phyloP scores from a whole-genome alignment of 2,797 vertebrate species.

The Semaprochilodus insignis region DNA sequence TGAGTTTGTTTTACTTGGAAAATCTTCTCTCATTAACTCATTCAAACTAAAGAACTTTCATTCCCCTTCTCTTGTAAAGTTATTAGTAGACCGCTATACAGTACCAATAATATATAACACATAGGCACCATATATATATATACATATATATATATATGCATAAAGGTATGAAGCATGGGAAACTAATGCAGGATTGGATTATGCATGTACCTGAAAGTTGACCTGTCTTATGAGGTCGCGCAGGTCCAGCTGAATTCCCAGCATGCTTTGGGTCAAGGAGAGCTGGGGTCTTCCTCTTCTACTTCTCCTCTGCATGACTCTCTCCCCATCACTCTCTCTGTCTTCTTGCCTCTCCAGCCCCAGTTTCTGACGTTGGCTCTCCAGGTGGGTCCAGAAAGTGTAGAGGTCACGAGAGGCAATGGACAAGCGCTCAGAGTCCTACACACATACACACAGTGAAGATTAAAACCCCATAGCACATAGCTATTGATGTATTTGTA shows the following conservation, averaged over 20 bases:
- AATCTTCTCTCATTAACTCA: too few relatives aligned
- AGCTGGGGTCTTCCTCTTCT: neutral
- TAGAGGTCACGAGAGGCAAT: slow-evolving; percentile 69
- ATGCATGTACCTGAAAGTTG: slow-evolving; percentile 67
- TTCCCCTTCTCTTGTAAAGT: too few relatives aligned
- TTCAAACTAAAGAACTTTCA: too few relatives aligned
- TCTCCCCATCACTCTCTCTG: slow-evolving; percentile 23
- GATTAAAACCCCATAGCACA: neutral
- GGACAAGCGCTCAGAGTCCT: slow-evolving; percentile 77
- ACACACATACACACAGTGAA: slow-evolving; percentile 36
- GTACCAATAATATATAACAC: too few relatives aligned
- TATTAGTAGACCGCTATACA: too few relatives aligned
- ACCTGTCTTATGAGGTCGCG: slow-evolving; percentile 77
- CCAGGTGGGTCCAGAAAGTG: slow-evolving; percentile 73
- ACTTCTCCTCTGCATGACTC: neutral
- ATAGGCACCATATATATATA: too few relatives aligned
- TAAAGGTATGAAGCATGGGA: too few relatives aligned
- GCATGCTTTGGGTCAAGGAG: slow-evolving; percentile 64
- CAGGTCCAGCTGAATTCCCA: slow-evolving; percentile 74
- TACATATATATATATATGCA: too few relatives aligned
- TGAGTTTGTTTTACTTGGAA: too few relatives aligned
- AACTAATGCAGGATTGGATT: too few relatives aligned
- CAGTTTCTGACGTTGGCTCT: slow-evolving; percentile 72
- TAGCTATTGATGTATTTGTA: neutral
- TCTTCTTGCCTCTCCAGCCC: slow-evolving; percentile 50